phyloP scores from a whole-genome alignment of 2,113 vertebrate genomes.

The Tetraodon nigroviridis region DNA sequence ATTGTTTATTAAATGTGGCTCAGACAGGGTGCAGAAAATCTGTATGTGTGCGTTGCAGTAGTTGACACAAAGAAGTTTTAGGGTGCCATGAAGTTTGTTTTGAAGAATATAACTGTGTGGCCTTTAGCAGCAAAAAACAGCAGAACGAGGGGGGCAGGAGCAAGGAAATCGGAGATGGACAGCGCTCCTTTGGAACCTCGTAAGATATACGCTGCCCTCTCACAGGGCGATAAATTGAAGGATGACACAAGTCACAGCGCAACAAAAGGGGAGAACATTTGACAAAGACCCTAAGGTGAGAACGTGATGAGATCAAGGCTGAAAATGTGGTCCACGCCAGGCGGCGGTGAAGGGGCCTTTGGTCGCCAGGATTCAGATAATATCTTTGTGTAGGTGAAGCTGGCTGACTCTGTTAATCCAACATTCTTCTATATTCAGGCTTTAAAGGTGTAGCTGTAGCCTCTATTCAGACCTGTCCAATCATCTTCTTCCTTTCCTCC shows the following conservation, averaged over 20 bases:
- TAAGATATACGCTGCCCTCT: conserved; percentile 72
- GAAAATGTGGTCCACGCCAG: conserved; percentile 70
- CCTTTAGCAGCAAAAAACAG: conserved; percentile 58
- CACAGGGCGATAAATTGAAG: conserved; percentile 73
- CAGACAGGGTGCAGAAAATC: conserved; percentile 10
- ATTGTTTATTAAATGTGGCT: conserved; percentile 6
- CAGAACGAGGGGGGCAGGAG: conserved; percentile 50
- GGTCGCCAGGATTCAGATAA: conserved; percentile 68
- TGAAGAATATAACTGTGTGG: neutral
- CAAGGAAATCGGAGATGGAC: conserved; percentile 38
- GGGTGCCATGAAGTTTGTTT: conserved; percentile 48
- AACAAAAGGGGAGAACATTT: conserved; percentile 75
- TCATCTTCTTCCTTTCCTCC: conserved; percentile 28
- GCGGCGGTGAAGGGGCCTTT: conserved; percentile 50
- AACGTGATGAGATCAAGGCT: conserved; percentile 66
- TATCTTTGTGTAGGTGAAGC: conserved; percentile 57
- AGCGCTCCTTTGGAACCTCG: conserved; percentile 61
- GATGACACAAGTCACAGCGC: conserved; percentile 74
- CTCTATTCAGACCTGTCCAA: neutral
- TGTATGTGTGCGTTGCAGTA: conserved; percentile 34
- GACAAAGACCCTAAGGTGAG: conserved; percentile 68
- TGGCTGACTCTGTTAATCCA: conserved; percentile 55
- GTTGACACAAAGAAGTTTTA: conserved; percentile 51
- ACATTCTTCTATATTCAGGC: conserved; percentile 29
- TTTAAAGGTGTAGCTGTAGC: neutral